A percentile compares a stretch with the other conserved stretches of the same genome.
Conservation (phyloP, 1,140 invertebrate species). For the Steinernema khuongi region DNA sequence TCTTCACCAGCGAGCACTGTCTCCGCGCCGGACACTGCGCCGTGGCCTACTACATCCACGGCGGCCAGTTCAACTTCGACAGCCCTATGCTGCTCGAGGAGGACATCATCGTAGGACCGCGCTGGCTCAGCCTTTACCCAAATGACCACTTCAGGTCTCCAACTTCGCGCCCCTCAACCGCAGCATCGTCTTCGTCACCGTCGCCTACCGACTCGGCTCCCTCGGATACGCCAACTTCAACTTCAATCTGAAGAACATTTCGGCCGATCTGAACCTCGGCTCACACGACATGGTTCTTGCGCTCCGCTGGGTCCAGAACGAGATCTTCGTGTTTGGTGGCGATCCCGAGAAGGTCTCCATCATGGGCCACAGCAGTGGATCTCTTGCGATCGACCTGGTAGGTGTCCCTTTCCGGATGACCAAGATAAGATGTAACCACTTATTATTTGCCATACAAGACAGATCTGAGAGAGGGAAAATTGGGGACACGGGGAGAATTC, state of each 20-base stretch:
- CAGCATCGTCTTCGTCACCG: background rate
- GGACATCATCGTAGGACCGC: background rate
- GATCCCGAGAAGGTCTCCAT: background rate
- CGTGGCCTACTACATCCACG: background rate
- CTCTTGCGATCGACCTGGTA: background rate
- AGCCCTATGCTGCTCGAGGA: background rate
- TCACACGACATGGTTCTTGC: background rate
- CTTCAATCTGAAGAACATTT: background rate
- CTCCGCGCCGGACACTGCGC: background rate
- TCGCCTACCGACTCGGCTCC: background rate
- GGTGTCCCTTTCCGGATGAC: no score
- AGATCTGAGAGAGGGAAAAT: no score
- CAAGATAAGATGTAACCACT: no score
- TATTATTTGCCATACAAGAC: no score
- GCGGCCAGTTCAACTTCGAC: slow-evolving; percentile 10
- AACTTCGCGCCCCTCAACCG: background rate
- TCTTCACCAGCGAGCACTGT: slow-evolving; percentile 9
- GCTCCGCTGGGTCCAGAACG: background rate
- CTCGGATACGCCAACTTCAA: background rate
- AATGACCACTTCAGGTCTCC: background rate
- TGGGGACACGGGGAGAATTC: no score
- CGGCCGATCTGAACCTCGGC: background rate
- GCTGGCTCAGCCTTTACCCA: background rate
- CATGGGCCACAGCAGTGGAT: background rate
- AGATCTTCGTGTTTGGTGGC: background rate